Conservation (phyloP, 2,888 invertebrate genomes). For the Synergus umbraculus region DNA sequence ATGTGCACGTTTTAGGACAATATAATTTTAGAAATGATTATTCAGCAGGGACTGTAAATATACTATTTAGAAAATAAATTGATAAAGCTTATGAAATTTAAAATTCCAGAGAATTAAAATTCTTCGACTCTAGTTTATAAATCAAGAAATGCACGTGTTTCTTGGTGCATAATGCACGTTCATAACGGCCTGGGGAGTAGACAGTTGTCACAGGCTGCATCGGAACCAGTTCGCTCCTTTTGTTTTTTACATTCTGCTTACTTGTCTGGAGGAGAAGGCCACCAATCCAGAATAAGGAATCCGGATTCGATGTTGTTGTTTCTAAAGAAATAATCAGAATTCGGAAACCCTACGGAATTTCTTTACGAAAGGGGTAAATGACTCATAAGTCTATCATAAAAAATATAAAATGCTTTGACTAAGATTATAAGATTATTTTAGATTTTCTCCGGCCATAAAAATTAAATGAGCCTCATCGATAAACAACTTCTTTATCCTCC, state of each 20-base stretch:
- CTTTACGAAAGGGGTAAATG: slow-evolving; percentile 4
- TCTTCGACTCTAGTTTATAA: slow-evolving; percentile 23
- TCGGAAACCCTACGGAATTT: slow-evolving; percentile 46
- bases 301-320: slow-evolving; percentile 47
- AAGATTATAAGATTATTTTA: not conserved
- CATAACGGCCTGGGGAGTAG: slow-evolving; percentile 46
- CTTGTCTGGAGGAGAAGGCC: slow-evolving; percentile 47
- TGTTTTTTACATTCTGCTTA: slow-evolving; percentile 51
- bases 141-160: slow-evolving; percentile 39
- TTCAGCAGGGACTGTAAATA: no score
- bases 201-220: slow-evolving; percentile 51
- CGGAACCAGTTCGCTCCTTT: slow-evolving; percentile 58
- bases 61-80: no score
- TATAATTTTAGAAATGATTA: no score
- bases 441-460: not conserved
- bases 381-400: not conserved
- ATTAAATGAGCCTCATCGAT: not conserved
- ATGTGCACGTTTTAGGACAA: no score
- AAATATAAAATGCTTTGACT: slow-evolving; percentile 1
- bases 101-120: not conserved
- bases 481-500: not conserved
- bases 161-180: slow-evolving; percentile 40
- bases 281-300: slow-evolving; percentile 50
- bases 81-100: not conserved
- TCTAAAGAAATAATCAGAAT: slow-evolving; percentile 54